Evolutionary conservation across 2,888 invertebrate species (phyloP).

Genomic region (Rotaria magnacalcarata): DNA sequence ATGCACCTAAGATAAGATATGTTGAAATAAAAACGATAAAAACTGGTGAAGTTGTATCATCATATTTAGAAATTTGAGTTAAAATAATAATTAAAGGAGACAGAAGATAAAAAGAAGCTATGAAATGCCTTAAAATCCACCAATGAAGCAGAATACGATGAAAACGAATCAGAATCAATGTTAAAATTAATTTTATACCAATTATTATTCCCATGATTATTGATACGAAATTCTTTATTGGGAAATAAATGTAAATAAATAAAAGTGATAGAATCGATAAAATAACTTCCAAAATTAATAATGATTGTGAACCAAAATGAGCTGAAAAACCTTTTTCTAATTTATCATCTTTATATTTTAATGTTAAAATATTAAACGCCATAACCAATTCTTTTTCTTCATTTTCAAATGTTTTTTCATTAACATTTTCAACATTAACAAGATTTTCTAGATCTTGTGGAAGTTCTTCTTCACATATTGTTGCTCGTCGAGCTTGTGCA

Average conservation of each 20-base stretch:
- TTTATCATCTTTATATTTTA: not conserved
- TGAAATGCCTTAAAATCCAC: not conserved
- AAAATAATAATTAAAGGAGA: not conserved
- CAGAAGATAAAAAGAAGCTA: not conserved
- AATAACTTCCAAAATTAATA: not conserved
- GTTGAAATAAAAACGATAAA: constrained; percentile 20
- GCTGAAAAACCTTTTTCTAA: not conserved
- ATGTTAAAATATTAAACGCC: not conserved
- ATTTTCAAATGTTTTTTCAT: not conserved
- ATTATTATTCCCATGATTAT: not conserved
- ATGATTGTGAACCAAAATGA: not conserved
- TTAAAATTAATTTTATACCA: not conserved
- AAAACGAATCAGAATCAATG: not conserved
- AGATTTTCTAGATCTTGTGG: not conserved
- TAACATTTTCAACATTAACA: not conserved
- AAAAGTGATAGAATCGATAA: not conserved
- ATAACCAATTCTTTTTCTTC: constrained; percentile 14
- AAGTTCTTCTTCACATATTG: not conserved
- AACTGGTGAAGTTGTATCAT: not conserved
- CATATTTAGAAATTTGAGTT: not conserved
- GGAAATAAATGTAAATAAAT: not conserved
- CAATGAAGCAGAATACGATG: not conserved
- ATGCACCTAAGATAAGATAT: constrained; percentile 3
- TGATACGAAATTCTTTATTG: not conserved
- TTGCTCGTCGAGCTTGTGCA: not conserved